These are phyloP conservation scores for Streptopelia turtur DNA, from an alignment of 2,797 vertebrate genomes.

Conservation along the genomic window DNA sequence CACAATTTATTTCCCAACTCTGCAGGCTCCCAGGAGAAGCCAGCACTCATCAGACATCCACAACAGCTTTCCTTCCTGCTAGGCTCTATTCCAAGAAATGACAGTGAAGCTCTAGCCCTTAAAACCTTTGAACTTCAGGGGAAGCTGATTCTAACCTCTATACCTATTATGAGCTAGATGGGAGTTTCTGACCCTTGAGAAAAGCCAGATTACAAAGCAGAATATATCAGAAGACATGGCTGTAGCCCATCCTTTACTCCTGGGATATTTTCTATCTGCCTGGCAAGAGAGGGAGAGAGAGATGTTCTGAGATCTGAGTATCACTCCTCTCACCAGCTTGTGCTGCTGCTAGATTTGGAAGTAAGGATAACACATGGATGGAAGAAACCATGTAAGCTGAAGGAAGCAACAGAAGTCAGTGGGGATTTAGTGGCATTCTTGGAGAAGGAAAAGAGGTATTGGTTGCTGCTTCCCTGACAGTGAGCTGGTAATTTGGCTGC, in stretches of 20 bases:
- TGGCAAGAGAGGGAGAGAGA: background rate
- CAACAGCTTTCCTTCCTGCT: background rate
- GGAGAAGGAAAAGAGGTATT: slow-evolving; percentile 26
- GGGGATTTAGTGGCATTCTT: slow-evolving; percentile 8
- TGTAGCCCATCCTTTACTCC: background rate
- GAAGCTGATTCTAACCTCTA: background rate
- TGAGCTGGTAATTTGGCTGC: slow-evolving; percentile 24
- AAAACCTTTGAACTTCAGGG: background rate
- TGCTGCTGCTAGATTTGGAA: background rate
- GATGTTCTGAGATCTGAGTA: background rate
- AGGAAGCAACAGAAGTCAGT: background rate
- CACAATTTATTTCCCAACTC: background rate
- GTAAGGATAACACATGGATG: background rate
- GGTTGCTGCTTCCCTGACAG: background rate
- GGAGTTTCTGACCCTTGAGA: background rate
- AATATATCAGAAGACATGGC: background rate
- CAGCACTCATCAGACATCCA: background rate
- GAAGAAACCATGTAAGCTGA: slow-evolving; percentile 28
- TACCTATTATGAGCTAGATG: background rate
- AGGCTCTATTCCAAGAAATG: background rate
- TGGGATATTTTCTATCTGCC: background rate
- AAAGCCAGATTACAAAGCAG: background rate
- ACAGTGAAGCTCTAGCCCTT: background rate
- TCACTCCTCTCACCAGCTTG: background rate
- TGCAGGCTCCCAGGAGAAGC: background rate